Conservation (phyloP, 2,113 vertebrate genomes). For the Poeciliopsis turrubarensis region DNA sequence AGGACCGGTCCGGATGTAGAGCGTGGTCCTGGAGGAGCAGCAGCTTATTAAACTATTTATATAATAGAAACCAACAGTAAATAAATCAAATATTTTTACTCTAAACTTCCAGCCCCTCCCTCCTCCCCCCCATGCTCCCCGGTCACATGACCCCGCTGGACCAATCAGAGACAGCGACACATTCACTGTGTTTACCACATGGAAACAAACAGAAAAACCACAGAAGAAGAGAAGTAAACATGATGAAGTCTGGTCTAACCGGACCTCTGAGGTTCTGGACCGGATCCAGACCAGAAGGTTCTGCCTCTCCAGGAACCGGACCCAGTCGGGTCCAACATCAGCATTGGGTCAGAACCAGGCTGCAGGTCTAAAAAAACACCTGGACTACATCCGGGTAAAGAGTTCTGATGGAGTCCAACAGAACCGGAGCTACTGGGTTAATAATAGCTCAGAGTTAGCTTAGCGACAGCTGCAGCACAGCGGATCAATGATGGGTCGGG, state of each 20-base stretch:
- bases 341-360: too few species aligned
- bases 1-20: too few species aligned
- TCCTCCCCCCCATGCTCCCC: too few species aligned
- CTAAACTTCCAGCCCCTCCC: too few species aligned
- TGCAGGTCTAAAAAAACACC: too few species aligned
- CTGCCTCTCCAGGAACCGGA: not conserved
- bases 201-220: not conserved
- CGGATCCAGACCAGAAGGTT: not conserved
- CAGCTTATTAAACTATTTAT: too few species aligned
- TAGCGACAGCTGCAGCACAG: conserved; percentile 2
- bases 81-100: too few species aligned
- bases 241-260: too few species aligned
- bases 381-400: not conserved
- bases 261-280: not conserved
- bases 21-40: too few species aligned
- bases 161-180: conserved; percentile 5
- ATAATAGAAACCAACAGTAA: too few species aligned
- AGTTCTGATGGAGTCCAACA: not conserved
- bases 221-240: not conserved
- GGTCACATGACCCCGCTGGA: not conserved
- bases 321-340: not conserved
- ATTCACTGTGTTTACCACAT: not conserved
- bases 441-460: not conserved
- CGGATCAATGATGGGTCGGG: conserved; percentile 1
- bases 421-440: not conserved